Conservation (phyloP, 2,797 vertebrate species). For the Centropyge bicolor region DNA sequence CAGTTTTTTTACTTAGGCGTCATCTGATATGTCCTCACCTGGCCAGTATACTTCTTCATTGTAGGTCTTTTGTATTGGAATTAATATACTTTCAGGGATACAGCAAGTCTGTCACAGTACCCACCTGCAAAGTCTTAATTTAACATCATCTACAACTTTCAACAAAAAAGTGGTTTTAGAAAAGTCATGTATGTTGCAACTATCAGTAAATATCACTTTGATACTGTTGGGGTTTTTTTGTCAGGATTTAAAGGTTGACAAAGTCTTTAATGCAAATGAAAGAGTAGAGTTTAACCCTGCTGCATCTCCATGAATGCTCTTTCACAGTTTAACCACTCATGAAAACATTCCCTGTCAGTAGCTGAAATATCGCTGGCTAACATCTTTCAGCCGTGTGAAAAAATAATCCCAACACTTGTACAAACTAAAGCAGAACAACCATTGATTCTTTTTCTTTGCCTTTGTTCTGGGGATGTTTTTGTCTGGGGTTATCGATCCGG, state of each 20-base stretch:
- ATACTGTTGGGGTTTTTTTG: neutral
- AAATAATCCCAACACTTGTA: conserved; percentile 30
- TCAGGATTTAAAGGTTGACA: neutral
- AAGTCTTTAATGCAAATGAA: neutral
- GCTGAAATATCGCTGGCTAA: conserved; percentile 10
- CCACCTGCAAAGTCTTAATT: conserved; percentile 5
- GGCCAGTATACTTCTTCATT: neutral
- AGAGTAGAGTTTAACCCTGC: neutral
- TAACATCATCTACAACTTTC: neutral
- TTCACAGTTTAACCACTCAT: neutral
- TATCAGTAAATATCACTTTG: neutral
- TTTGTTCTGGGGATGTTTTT: conserved; percentile 53
- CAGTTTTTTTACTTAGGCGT: conserved; percentile 7
- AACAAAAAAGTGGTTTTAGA: neutral
- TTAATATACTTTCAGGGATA: conserved; percentile 4
- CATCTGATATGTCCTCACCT: conserved; percentile 6
- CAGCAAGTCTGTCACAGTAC: neutral
- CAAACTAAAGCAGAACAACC: conserved; percentile 32
- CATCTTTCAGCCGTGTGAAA: conserved; percentile 43
- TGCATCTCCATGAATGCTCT: neutral
- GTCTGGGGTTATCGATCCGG: conserved; percentile 49
- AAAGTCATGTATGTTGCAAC: neutral
- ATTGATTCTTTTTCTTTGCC: conserved; percentile 55
- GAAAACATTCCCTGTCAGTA: neutral
- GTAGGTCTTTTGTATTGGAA: conserved; percentile 1